Conservation (phyloP, 2,888 invertebrate species). For the Panopea generosa region DNA sequence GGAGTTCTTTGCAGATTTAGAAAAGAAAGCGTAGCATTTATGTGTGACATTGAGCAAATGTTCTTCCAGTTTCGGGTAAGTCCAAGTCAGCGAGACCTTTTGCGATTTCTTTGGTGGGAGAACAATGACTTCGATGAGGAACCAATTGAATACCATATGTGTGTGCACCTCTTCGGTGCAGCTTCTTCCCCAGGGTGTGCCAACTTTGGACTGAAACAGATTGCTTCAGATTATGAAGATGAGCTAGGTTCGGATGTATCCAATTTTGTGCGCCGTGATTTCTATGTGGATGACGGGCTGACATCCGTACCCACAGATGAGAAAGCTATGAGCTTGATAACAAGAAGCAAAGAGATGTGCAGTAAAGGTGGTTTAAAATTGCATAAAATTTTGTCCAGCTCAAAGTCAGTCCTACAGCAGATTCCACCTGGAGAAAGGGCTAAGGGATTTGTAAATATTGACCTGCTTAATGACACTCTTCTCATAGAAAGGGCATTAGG, state of each 20-base stretch:
- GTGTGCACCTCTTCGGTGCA: constrained; percentile 55
- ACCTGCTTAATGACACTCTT: constrained; percentile 28
- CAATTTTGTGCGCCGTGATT: constrained; percentile 37
- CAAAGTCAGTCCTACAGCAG: constrained; percentile 43
- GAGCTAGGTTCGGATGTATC: constrained; percentile 30
- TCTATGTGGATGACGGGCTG: constrained; percentile 58
- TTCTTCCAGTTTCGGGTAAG: constrained; percentile 49
- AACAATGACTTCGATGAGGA: background rate
- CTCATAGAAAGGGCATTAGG: constrained; percentile 60
- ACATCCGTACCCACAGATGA: constrained; percentile 3
- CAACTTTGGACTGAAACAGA: constrained; percentile 51
- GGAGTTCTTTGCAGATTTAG: constrained; percentile 53
- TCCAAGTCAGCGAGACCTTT: no score
- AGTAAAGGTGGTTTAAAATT: constrained; percentile 22
- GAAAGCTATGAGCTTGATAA: constrained; percentile 48
- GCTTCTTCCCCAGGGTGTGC: constrained; percentile 60
- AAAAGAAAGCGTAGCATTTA: constrained; percentile 28
- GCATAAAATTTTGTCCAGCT: constrained; percentile 65
- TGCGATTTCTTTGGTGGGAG: no score
- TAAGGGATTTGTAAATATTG: constrained; percentile 15
- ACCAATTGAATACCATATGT: constrained; percentile 51
- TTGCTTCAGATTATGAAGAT: constrained; percentile 25
- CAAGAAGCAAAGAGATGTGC: constrained; percentile 33
- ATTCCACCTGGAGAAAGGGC: constrained; percentile 42
- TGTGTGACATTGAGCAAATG: constrained; percentile 52